Conservation (phyloP, 2,888 invertebrate genomes). For the Cyclophora punctaria region DNA sequence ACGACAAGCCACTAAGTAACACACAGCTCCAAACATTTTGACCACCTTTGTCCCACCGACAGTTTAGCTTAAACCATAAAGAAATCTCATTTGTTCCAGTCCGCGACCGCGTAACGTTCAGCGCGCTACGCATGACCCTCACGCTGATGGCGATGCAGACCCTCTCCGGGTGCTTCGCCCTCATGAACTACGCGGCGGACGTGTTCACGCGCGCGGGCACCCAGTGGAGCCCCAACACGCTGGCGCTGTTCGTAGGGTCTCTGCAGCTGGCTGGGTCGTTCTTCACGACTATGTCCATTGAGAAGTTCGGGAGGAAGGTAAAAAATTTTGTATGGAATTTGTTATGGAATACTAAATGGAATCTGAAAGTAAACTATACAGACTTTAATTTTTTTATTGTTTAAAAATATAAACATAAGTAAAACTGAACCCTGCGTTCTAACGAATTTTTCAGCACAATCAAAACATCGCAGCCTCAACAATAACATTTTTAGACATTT, state of each 20-base stretch:
- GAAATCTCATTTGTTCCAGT: constrained; percentile 26
- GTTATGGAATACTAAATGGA: too few species aligned
- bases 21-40: too few species aligned
- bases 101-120: constrained; percentile 40
- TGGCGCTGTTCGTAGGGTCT: constrained; percentile 46
- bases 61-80: too few species aligned
- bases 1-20: too few species aligned
- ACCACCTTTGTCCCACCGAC: too few species aligned
- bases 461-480: too few species aligned
- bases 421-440: too few species aligned
- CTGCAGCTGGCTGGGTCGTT: constrained; percentile 48
- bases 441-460: too few species aligned
- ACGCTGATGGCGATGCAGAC: constrained; percentile 53
- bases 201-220: constrained; percentile 63
- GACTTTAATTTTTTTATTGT: too few species aligned
- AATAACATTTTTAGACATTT: too few species aligned
- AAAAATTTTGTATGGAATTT: neutral
- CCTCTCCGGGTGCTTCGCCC: constrained; percentile 56
- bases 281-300: constrained; percentile 50
- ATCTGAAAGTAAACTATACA: too few species aligned
- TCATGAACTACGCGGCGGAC: constrained; percentile 57
- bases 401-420: too few species aligned
- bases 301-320: constrained; percentile 56
- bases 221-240: constrained; percentile 62
- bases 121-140: constrained; percentile 46